Conservation (phyloP, 2,888 invertebrate species). For the Scaeva pyrastri region DNA sequence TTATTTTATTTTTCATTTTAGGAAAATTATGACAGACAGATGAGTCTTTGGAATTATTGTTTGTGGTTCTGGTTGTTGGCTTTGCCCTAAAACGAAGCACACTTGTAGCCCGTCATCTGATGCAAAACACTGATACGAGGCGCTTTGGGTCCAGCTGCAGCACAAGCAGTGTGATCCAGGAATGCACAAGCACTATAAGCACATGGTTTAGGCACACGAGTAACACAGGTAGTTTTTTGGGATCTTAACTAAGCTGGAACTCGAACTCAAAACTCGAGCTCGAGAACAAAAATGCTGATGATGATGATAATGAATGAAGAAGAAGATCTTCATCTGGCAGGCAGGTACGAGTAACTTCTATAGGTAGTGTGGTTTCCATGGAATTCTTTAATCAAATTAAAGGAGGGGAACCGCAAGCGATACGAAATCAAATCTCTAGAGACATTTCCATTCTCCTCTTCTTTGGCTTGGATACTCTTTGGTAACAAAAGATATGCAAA, state of each 20-base stretch:
- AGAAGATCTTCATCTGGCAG: slow-evolving; percentile 61
- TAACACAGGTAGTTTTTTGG: slow-evolving; percentile 72
- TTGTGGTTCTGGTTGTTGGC: slow-evolving; percentile 54
- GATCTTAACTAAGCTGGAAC: slow-evolving; percentile 11
- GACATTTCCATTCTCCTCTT: slow-evolving; percentile 57
- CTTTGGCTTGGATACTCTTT: slow-evolving; percentile 42
- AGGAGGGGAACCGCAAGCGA: slow-evolving; percentile 50
- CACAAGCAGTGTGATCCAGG: too few species aligned
- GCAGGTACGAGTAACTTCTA: too few species aligned
- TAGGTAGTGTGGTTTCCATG: slow-evolving; percentile 53
- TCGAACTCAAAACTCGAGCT: too few species aligned
- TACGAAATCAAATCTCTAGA: slow-evolving; percentile 61
- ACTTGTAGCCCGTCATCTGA: slow-evolving; percentile 63
- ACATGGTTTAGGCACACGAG: slow-evolving; percentile 60
- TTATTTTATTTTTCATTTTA: slow-evolving; percentile 28
- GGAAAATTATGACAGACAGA: slow-evolving; percentile 72
- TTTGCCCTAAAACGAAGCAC: slow-evolving; percentile 58
- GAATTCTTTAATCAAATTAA: slow-evolving; percentile 72
- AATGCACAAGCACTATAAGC: slow-evolving; percentile 28
- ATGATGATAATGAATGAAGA: slow-evolving; percentile 30
- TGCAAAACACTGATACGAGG: slow-evolving; percentile 68
- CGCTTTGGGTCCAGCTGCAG: slow-evolving; percentile 22
- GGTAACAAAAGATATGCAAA: slow-evolving; percentile 70
- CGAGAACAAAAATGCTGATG: slow-evolving; percentile 23
- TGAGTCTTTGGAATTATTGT: slow-evolving; percentile 63